phyloP scores from a whole-genome alignment of 2,113 vertebrate genomes.

The Synodontis membranacea region DNA sequence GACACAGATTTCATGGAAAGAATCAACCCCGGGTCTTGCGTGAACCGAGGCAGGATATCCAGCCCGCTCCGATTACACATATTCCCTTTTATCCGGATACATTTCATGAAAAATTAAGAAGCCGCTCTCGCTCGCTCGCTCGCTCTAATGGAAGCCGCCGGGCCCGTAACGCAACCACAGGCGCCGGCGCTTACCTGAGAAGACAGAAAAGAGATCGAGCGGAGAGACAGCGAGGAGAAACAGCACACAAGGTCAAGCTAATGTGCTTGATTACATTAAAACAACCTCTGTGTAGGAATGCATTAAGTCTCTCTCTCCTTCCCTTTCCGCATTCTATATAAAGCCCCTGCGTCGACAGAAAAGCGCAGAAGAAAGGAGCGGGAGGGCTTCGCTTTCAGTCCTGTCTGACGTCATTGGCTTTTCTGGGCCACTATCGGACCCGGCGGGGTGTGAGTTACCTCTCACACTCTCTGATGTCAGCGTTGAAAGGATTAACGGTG shows the following conservation, averaged over 20 bases:
- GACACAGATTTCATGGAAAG: constrained; percentile 10
- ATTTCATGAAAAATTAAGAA: constrained; percentile 53
- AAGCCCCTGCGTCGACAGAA: constrained; percentile 8
- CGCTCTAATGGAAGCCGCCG: constrained; percentile 42
- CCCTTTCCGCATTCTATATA: not conserved
- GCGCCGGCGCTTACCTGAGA: constrained; percentile 31
- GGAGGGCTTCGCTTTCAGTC: constrained; percentile 3
- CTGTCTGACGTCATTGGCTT: constrained; percentile 18
- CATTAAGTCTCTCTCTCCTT: constrained; percentile 10
- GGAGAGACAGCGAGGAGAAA: not conserved
- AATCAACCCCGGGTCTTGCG: not conserved
- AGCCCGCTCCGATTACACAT: constrained; percentile 43
- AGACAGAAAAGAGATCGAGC: constrained; percentile 5
- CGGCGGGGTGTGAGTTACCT: constrained; percentile 50
- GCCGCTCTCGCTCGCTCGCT: constrained; percentile 41
- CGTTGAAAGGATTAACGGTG: constrained; percentile 58
- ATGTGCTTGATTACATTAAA: constrained; percentile 45
- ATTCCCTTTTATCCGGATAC: constrained; percentile 39
- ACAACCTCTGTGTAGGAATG: constrained; percentile 15
- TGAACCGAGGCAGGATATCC: constrained; percentile 6
- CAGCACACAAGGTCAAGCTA: constrained; percentile 22
- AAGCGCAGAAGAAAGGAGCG: not conserved
- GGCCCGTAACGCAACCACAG: constrained; percentile 42
- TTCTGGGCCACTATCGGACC: constrained; percentile 28
- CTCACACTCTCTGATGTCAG: constrained; percentile 55